Base-by-base conservation (phyloP, 2,888 invertebrate genomes). In the Leucophenga montana region DNA sequence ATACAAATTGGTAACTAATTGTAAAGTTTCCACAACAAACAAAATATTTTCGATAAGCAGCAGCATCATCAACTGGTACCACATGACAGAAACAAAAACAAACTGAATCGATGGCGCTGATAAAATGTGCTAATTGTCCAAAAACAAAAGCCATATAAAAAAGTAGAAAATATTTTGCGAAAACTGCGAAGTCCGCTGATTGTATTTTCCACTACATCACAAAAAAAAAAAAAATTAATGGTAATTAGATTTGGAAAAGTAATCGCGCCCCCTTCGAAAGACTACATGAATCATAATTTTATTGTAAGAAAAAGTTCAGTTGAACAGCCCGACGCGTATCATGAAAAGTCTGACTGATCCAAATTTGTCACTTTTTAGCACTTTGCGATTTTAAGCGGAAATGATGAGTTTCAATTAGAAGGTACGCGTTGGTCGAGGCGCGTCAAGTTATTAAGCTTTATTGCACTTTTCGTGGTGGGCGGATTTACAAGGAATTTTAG, bases 341-440 rank as follows among this genome's bases (percentile, higher is more conserved):
- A n/a, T n/a, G n/a, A n/a, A n/a, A n/a, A n/a, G 4, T 16, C 16
- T n/a, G 16, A 11, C 6, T 5, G 2, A 8, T 18, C 6, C 1
- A 39, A n/a, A 50, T 50, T 50, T 18, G 50, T 50, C 50, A 50
- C 50, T 50, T 50, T 50, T 50, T 50, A 50, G 50, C 50, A 50
- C 50, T 8, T 50, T 50, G 1, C 50, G 9, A 5, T 18, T 50
- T 50, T 50, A 50, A 14, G 50, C 50, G 18, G 50, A 50, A 50
- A 16, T 16, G 50, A 3, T 50, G n/a, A 50, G 18, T n/a, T 39
- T 18, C 16, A 50, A 50, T 50, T 50, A 50, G 50, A 50, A 50
- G 13, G 11, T 50, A 4, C 18, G 18, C n/a, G 13, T n/a, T n/a
- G 16, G 18, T 50, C 16, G 8, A n/a, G 13, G 16, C 13, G 8